Conservation (phyloP, 2,113 vertebrate genomes). For the Dromas ardeola region DNA sequence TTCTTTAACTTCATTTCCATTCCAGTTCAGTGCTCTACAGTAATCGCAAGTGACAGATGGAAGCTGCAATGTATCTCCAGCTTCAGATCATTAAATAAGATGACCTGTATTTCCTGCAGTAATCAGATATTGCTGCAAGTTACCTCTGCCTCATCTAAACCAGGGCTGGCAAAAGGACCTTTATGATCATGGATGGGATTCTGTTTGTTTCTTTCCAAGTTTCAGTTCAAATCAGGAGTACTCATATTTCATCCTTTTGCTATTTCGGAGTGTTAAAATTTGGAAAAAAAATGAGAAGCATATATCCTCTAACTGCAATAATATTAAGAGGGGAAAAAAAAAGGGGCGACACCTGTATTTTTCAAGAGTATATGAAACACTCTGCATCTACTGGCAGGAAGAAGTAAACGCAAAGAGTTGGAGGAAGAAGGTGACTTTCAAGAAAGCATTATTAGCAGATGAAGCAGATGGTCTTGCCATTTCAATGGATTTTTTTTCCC, state of each 20-base stretch:
- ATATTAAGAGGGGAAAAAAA: neutral
- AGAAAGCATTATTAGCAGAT: neutral
- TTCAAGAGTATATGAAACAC: neutral
- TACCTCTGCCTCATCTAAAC: neutral
- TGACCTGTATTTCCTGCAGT: neutral
- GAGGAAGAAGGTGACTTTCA: neutral
- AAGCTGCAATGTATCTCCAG: conserved; percentile 8
- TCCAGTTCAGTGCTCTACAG: neutral
- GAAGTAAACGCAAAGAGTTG: neutral
- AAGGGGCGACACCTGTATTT: neutral
- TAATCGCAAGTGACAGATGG: conserved; percentile 7
- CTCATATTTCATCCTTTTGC: neutral
- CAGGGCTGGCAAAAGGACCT: neutral
- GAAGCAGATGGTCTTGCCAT: neutral
- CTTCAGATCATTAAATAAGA: conserved; percentile 31
- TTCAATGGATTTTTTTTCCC: neutral
- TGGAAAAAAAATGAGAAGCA: neutral
- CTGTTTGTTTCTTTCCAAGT: neutral
- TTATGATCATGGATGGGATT: neutral
- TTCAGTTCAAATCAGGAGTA: neutral
- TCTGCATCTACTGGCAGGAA: neutral
- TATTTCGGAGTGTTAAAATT: neutral
- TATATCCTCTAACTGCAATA: neutral
- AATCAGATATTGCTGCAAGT: conserved; percentile 12
- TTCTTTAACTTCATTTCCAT: conserved; percentile 15